Conservation (phyloP, 2,113 vertebrate species). For the Pelmatolapia mariae region DNA sequence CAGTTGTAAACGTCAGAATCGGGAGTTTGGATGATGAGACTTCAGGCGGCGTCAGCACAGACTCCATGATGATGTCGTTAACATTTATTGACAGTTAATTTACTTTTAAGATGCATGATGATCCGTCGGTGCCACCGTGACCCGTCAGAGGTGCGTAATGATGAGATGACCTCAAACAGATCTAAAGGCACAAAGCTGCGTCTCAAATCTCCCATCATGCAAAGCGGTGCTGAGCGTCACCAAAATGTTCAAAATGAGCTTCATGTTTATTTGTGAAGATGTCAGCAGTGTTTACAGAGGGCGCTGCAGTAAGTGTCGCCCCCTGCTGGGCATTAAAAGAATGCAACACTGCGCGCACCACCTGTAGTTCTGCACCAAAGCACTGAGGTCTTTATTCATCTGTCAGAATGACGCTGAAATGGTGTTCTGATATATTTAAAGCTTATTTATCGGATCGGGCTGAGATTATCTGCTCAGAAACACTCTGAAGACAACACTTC, state of each 20-base stretch:
- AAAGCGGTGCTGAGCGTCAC: background rate
- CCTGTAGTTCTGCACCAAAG: background rate
- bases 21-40: background rate
- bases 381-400: background rate
- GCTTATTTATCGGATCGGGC: rapidly evolving
- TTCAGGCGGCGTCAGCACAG: background rate
- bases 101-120: background rate
- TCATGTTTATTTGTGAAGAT: background rate
- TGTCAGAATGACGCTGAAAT: background rate
- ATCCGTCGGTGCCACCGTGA: background rate
- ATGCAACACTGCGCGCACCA: background rate
- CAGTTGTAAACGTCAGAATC: background rate
- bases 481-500: background rate
- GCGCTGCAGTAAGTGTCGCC: background rate
- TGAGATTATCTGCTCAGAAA: background rate
- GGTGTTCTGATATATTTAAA: background rate
- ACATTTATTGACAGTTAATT: background rate
- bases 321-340: background rate
- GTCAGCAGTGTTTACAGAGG: background rate
- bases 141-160: background rate
- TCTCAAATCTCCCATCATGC: background rate
- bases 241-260: background rate
- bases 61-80: background rate
- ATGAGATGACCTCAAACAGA: background rate
- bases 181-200: background rate